These are phyloP conservation scores for Amazona vittata DNA, from an alignment of 2,113 vertebrate species.

Conservation along the genomic window DNA sequence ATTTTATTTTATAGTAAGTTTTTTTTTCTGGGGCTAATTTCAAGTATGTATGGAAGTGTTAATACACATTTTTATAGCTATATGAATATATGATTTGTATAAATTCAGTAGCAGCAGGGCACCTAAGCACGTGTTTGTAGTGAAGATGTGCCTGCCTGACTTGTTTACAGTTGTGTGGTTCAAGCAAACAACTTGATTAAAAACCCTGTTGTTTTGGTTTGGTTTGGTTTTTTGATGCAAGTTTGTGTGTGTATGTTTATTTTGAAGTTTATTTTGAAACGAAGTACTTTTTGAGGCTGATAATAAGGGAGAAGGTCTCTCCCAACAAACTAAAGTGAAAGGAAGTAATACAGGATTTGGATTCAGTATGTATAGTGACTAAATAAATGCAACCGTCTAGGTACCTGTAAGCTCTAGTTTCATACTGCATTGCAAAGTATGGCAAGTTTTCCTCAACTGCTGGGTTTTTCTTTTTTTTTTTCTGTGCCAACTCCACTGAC, in stretches of 20 bases:
- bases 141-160: background rate
- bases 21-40: background rate
- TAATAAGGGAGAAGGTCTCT: background rate
- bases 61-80: background rate
- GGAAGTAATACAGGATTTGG: background rate
- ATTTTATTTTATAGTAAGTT: background rate
- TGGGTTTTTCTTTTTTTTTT: fast-evolving
- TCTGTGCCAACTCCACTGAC: background rate
- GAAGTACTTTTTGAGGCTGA: background rate
- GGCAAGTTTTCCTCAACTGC: background rate
- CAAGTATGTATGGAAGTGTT: background rate
- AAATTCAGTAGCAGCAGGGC: background rate
- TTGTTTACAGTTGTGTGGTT: background rate
- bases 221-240: background rate
- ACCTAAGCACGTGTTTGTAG: background rate
- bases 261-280: background rate
- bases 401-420: background rate
- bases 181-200: background rate
- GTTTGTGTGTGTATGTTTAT: background rate
- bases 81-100: background rate
- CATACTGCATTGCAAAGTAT: background rate
- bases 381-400: background rate
- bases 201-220: background rate
- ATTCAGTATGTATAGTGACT: background rate
- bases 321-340: background rate